A percentile compares a stretch with the other conserved stretches of the same genome.
These are phyloP conservation scores for Odontocolon sp. DNA, from an alignment of 2,888 invertebrate species.

Conservation along the genomic window DNA sequence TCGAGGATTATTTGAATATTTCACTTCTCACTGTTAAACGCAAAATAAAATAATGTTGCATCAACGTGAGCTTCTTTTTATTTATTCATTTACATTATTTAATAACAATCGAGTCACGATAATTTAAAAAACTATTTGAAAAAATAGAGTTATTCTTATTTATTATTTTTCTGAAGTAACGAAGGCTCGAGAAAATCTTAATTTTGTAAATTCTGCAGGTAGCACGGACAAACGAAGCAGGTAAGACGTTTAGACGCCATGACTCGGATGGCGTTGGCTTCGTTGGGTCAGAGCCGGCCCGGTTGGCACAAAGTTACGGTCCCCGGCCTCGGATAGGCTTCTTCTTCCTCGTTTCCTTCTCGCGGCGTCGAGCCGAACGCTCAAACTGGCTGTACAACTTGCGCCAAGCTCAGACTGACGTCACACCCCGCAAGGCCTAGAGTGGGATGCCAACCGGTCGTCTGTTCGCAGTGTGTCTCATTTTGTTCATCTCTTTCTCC, in stretches of 20 bases:
- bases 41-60: no score
- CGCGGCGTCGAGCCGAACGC: slow-evolving; percentile 53
- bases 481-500: slow-evolving; percentile 12
- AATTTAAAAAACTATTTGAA: no score
- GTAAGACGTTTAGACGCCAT: slow-evolving; percentile 53
- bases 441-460: slow-evolving; percentile 73
- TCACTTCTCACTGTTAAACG: neutral
- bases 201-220: no score
- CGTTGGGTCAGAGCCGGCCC: slow-evolving; percentile 40
- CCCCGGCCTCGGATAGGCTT: slow-evolving; percentile 37
- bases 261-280: slow-evolving; percentile 5
- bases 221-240: slow-evolving; percentile 25
- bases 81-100: no score
- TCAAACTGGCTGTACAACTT: slow-evolving; percentile 62
- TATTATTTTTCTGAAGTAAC: no score
- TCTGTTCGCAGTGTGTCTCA: slow-evolving; percentile 38
- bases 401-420: slow-evolving; percentile 52
- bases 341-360: slow-evolving; percentile 52
- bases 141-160: no score
- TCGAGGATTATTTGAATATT: no score
- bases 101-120: no score
- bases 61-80: no score
- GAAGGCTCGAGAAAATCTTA: no score
- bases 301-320: slow-evolving; percentile 40
- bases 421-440: slow-evolving; percentile 60